phyloP scores from a whole-genome alignment of 35 echinoderm and acorn worm genomes.

The Hemicentrotus pulcherrimus region DNA sequence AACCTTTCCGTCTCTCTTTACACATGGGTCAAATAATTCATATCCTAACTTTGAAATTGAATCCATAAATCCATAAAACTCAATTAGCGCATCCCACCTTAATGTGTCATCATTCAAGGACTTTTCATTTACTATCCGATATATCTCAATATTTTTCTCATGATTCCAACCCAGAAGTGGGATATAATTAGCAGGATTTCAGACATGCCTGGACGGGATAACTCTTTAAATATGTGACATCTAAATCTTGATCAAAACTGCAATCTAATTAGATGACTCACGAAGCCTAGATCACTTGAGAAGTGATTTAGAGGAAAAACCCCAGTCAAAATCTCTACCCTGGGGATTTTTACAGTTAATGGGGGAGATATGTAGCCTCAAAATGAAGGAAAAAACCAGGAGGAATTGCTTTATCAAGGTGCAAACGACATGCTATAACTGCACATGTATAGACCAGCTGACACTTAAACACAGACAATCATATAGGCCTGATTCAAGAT shows the following conservation, averaged over 20 bases:
- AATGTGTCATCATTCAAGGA: neutral
- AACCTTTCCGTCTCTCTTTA: neutral
- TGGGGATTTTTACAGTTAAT: neutral
- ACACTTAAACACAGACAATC: too few species aligned
- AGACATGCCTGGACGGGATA: neutral
- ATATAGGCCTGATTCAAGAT: too few species aligned
- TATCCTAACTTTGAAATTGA: conserved; percentile 6
- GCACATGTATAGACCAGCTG: neutral
- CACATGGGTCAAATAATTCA: neutral
- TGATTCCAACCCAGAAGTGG: neutral
- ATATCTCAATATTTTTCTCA: neutral
- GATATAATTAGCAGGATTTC: neutral
- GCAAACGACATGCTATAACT: neutral
- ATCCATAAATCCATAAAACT: neutral
- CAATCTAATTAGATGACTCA: conserved; percentile 13
- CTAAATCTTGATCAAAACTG: conserved; percentile 12
- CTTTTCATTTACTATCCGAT: neutral
- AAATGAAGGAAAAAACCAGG: neutral
- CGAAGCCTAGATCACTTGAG: neutral
- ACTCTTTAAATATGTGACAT: neutral
- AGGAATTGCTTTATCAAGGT: neutral
- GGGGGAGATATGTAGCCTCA: neutral
- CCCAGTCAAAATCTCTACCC: neutral
- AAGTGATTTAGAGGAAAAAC: neutral
- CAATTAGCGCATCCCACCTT: neutral